These are phyloP conservation scores for Solea solea DNA, from an alignment of 2,113 vertebrate species.

Conservation along the genomic window DNA sequence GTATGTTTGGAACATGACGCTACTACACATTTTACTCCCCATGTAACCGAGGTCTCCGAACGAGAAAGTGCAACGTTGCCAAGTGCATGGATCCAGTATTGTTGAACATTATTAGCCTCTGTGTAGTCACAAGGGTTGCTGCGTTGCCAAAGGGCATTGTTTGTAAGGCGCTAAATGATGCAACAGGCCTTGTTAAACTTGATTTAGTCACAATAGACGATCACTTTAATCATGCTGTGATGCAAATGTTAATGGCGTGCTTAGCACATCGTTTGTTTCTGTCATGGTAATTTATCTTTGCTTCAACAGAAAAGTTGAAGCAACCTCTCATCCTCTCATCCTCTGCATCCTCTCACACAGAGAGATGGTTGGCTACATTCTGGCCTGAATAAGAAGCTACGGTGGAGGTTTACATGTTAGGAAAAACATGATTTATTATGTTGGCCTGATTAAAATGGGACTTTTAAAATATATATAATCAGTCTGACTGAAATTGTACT, in stretches of 20 bases:
- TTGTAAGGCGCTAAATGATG: conserved; percentile 76
- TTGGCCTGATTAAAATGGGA: no score
- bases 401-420: no score
- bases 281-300: conserved; percentile 82
- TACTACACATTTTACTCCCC: background rate
- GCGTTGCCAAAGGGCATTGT: conserved; percentile 71
- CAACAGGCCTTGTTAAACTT: conserved; percentile 83
- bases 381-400: background rate
- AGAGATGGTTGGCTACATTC: conserved; percentile 48
- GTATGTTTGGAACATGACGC: background rate
- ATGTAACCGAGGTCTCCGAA: conserved; percentile 10
- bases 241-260: conserved; percentile 84
- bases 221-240: conserved; percentile 84
- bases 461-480: no score
- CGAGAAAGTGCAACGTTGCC: conserved; percentile 26
- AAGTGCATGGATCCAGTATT: conserved; percentile 38
- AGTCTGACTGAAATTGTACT: no score
- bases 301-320: conserved; percentile 68
- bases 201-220: conserved; percentile 82
- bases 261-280: conserved; percentile 83
- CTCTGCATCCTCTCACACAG: conserved; percentile 52
- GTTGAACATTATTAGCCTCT: conserved; percentile 49
- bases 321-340: conserved; percentile 61
- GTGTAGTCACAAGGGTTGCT: conserved; percentile 58
- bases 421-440: no score